A percentile compares a stretch with the other conserved stretches of the same genome.
Evolutionary conservation across 1,140 invertebrate genomes (phyloP).

Genomic region (Araneus ventricosus): DNA sequence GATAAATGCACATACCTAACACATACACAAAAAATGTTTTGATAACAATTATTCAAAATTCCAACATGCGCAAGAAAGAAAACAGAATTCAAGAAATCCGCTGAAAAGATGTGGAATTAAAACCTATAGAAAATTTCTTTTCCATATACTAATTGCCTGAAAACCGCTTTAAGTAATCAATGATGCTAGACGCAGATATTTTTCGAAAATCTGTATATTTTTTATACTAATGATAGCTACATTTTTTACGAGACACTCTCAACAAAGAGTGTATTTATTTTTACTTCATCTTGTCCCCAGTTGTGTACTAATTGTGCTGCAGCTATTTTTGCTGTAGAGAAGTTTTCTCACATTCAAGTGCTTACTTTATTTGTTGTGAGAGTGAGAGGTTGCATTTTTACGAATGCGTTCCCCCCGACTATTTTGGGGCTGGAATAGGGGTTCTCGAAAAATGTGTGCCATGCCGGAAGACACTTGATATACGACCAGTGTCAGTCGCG

Average conservation of each 20-base stretch:
- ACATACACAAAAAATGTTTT: too few species aligned
- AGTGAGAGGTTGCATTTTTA: neutral
- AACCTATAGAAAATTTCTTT: too few species aligned
- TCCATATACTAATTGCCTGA: too few species aligned
- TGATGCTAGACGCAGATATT: too few species aligned
- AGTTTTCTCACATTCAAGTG: neutral
- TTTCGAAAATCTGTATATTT: too few species aligned
- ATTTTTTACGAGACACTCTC: neutral
- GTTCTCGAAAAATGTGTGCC: neutral
- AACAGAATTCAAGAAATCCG: too few species aligned
- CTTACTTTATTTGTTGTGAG: neutral
- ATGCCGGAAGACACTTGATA: conserved; percentile 46
- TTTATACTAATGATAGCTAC: too few species aligned
- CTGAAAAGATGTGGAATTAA: too few species aligned
- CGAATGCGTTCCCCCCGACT: neutral
- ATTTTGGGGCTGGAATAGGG: neutral
- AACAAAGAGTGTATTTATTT: neutral
- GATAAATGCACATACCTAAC: too few species aligned
- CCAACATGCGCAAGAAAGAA: too few species aligned
- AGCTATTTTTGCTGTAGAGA: neutral
- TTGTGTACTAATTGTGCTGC: neutral
- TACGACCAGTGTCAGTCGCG: conserved; percentile 28
- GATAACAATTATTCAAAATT: too few species aligned
- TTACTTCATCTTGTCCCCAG: neutral
- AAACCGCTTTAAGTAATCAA: too few species aligned